Base-by-base conservation (phyloP, 2,797 vertebrate species). In the Echiichthys vipera region DNA sequence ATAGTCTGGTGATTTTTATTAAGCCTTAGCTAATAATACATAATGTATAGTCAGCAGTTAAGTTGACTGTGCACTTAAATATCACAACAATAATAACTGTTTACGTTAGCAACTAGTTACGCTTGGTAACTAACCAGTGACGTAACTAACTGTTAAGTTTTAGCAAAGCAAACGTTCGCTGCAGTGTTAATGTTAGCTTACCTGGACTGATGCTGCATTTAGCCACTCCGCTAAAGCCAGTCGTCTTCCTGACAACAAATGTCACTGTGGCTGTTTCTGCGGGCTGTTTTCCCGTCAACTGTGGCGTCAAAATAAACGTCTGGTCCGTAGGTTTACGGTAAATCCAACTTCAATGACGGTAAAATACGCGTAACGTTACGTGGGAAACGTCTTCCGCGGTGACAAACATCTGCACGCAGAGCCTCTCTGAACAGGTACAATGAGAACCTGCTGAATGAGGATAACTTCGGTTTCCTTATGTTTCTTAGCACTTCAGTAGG, bases 161-260 rank as follows among this genome's bases (percentile, higher is more conserved):
- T 62, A 5, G 18, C 1, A 2, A 13, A 8, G 3, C 34, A 25
- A 5, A n/a, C 8, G 22, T 42, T 51, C 59, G 40, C 68, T 32
- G 18, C 13, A 3, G 1, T 5, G 39, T 40, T 15, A 3, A 2
- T 5, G 39, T 40, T 46, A 61, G 22, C 79, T 82, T 57, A 80
- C 84, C 78, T 80, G 72, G 10, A 10, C 32, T 8, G 32, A 10
- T 20, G 37, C 13, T 5, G 32, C 25, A 10, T 39, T 20, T 42
- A n/a, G 55, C 43, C 9, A n/a, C n/a, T n/a, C n/a, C n/a, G n/a
- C n/a, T n/a, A n/a, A n/a, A n/a, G n/a, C n/a, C n/a, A n/a, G 32
- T 34, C 3, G 5, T 25, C 13, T 15, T 15, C 0, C 20, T 43
- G 20, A 14, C 13, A 65, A 3, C n/a, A n/a, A n/a, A n/a, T 18